Evolutionary conservation across 1,140 invertebrate species (phyloP).

Genomic region (Rhagoletis zephyria): DNA sequence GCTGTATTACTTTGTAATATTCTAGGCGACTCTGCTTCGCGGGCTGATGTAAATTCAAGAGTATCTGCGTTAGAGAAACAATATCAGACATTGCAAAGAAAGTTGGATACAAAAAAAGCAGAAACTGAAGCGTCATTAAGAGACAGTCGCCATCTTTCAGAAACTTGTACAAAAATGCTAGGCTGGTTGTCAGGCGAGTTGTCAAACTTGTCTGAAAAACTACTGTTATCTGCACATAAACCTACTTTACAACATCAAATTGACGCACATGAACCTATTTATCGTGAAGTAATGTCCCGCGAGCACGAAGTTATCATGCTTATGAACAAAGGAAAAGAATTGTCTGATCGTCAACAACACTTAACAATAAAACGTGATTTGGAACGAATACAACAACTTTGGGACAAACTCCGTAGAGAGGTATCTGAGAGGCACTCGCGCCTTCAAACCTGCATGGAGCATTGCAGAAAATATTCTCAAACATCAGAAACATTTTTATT

Average conservation of each 20-base stretch:
- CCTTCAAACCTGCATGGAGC: slow-evolving; percentile 91
- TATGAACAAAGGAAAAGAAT: slow-evolving; percentile 89
- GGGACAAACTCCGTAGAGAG: slow-evolving; percentile 91
- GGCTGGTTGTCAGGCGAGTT: slow-evolving; percentile 90
- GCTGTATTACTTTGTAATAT: slow-evolving; percentile 89
- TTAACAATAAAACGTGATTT: slow-evolving; percentile 81
- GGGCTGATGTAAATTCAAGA: slow-evolving; percentile 91
- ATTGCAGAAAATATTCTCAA: slow-evolving; percentile 91
- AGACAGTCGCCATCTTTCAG: slow-evolving; percentile 89
- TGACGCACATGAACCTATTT: slow-evolving; percentile 89
- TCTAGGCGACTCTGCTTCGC: slow-evolving; percentile 90
- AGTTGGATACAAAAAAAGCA: slow-evolving; percentile 89
- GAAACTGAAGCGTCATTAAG: slow-evolving; percentile 90
- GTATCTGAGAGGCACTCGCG: slow-evolving; percentile 87
- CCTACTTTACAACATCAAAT: slow-evolving; percentile 89
- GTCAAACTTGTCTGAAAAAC: slow-evolving; percentile 81
- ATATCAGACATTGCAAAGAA: slow-evolving; percentile 89
- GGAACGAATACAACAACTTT: slow-evolving; percentile 89
- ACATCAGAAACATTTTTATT: slow-evolving; percentile 88
- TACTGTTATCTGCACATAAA: slow-evolving; percentile 88
- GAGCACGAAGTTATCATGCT: slow-evolving; percentile 96
- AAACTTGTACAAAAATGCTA: slow-evolving; percentile 87
- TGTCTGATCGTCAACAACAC: slow-evolving; percentile 78
- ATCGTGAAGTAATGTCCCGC: slow-evolving; percentile 88
- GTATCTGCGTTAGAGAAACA: slow-evolving; percentile 86